Percentiles rank a stretch among this genome's conserved stretches.
Evolutionary conservation across 2,797 vertebrate species (phyloP).

Genomic region (Catostomus latipinnis): DNA sequence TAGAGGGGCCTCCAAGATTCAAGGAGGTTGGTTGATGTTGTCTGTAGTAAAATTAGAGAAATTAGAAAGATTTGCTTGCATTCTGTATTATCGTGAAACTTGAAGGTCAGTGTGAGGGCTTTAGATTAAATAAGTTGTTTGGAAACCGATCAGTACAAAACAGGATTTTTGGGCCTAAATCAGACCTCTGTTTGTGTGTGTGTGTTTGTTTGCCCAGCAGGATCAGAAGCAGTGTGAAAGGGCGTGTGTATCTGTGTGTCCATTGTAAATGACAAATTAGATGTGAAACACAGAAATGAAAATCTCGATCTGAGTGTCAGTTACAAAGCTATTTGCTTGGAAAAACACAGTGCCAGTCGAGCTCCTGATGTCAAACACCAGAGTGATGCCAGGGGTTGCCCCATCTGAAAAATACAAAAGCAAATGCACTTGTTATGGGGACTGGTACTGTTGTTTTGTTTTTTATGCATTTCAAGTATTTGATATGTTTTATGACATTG

Average conservation of each 20-base stretch:
- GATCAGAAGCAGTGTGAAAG: neutral
- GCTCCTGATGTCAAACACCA: slow-evolving; percentile 45
- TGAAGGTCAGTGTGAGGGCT: slow-evolving; percentile 51
- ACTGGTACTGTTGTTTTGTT: slow-evolving; percentile 33
- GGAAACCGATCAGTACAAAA: slow-evolving; percentile 46
- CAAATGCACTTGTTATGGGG: slow-evolving; percentile 53
- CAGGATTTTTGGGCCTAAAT: slow-evolving; percentile 40
- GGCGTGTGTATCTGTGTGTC: slow-evolving; percentile 13
- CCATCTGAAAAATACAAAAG: slow-evolving; percentile 52
- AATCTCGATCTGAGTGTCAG: slow-evolving; percentile 50
- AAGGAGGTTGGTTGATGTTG: slow-evolving; percentile 36
- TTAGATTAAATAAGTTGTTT: slow-evolving; percentile 49
- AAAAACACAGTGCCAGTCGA: slow-evolving; percentile 29
- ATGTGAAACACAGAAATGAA: slow-evolving; percentile 52
- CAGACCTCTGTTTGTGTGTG: slow-evolving; percentile 7
- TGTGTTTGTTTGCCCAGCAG: slow-evolving; percentile 12
- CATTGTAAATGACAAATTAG: slow-evolving; percentile 32
- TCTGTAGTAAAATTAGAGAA: slow-evolving; percentile 9
- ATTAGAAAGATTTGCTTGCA: slow-evolving; percentile 42
- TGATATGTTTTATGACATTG: neutral
- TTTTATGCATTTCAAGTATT: slow-evolving; percentile 5
- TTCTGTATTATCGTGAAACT: slow-evolving; percentile 49
- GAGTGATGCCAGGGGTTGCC: slow-evolving; percentile 49
- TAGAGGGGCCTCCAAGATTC: slow-evolving; percentile 23
- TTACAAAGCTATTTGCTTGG: slow-evolving; percentile 45